A percentile compares a stretch with the other conserved stretches of the same genome.
These are phyloP conservation scores for Lobophora halterata DNA, from an alignment of 2,888 invertebrate genomes.

Conservation along the genomic window DNA sequence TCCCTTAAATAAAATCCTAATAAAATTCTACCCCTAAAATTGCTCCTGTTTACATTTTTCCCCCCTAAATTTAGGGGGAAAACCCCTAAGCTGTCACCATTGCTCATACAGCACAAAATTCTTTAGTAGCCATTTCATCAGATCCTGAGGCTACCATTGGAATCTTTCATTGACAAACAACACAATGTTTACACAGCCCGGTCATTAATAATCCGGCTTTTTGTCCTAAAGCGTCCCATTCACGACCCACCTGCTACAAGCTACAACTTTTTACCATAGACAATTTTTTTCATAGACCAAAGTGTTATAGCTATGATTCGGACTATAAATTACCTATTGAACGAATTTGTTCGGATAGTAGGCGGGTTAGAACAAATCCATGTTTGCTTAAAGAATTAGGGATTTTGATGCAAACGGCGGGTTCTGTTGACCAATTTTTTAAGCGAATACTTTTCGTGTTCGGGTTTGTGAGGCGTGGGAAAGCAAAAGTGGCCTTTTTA, in stretches of 20 bases:
- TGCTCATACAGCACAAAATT: too few species aligned
- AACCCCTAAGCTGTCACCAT: too few species aligned
- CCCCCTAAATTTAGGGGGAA: too few species aligned
- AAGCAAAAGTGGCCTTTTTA: too few species aligned
- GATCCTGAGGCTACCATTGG: not conserved
- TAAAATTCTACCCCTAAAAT: too few species aligned
- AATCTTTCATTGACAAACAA: conserved; percentile 47
- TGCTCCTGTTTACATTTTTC: too few species aligned
- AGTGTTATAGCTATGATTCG: conserved; percentile 45
- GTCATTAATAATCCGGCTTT: conserved; percentile 58
- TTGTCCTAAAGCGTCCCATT: conserved; percentile 34
- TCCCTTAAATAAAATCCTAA: too few species aligned
- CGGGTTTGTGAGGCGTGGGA: conserved; percentile 23
- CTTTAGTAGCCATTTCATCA: not conserved
- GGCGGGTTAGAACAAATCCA: conserved; percentile 61
- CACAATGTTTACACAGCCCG: conserved; percentile 58
- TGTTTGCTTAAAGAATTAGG: conserved; percentile 48
- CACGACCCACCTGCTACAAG: conserved; percentile 34
- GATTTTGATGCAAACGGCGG: conserved; percentile 28
- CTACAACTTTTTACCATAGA: conserved; percentile 17
- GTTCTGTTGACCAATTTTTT: conserved; percentile 34
- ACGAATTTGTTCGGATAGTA: conserved; percentile 67
- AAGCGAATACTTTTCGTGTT: conserved; percentile 8
- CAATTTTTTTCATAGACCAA: conserved; percentile 37
- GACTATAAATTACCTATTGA: conserved; percentile 72